Evolutionary conservation across 2,888 invertebrate genomes (phyloP).

Genomic region (Phyllotreta cruciferae): DNA sequence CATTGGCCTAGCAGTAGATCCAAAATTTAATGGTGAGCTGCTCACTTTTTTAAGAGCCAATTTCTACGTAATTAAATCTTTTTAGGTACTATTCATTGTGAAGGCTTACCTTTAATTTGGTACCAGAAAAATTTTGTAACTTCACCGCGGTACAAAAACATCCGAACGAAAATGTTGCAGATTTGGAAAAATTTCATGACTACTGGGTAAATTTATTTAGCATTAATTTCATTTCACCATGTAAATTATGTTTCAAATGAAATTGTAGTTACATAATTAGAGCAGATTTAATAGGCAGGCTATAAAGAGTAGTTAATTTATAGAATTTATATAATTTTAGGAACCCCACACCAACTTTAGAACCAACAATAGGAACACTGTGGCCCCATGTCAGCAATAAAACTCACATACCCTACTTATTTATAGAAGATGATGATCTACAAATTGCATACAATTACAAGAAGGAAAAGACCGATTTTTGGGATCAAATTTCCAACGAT

Average conservation of each 20-base stretch:
- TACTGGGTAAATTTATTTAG: slow-evolving; percentile 24
- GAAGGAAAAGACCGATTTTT: slow-evolving; percentile 24
- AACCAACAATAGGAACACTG: slow-evolving; percentile 19
- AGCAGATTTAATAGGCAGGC: neutral
- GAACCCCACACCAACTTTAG: slow-evolving; percentile 30
- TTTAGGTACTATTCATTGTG: slow-evolving; percentile 27
- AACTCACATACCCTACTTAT: slow-evolving; percentile 17
- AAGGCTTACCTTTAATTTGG: slow-evolving; percentile 29
- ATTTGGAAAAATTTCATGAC: slow-evolving; percentile 28
- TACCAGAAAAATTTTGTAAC: slow-evolving; percentile 1
- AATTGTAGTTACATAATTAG: neutral
- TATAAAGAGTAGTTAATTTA: neutral
- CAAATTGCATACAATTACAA: slow-evolving; percentile 22
- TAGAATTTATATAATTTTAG: too few species aligned
- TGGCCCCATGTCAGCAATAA: slow-evolving; percentile 25
- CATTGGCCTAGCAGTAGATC: slow-evolving; percentile 1
- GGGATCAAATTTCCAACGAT: slow-evolving; percentile 25
- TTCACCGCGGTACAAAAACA: neutral
- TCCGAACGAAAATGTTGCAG: slow-evolving; percentile 10
- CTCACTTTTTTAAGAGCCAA: too few species aligned
- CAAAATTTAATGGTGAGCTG: slow-evolving; percentile 11
- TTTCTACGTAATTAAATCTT: too few species aligned
- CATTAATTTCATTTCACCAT: too few species aligned
- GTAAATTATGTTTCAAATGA: too few species aligned
- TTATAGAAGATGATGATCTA: slow-evolving; percentile 21